A percentile compares a stretch with the other conserved stretches of the same genome.
Conservation (phyloP, 2,888 invertebrate genomes). For the Capitulum mitella region DNA sequence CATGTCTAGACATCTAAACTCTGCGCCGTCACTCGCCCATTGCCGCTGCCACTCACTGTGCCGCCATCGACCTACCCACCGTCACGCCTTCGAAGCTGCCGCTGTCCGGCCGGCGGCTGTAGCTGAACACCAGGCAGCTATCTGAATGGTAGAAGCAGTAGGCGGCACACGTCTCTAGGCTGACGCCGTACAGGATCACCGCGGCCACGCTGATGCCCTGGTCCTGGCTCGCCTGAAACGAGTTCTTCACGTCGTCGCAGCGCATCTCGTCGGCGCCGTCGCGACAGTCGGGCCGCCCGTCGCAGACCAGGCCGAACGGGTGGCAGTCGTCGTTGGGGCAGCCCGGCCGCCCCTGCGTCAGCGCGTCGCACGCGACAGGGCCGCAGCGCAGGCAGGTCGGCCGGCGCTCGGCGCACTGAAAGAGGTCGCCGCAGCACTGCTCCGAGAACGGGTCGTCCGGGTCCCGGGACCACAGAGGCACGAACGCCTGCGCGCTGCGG, state of each 20-base stretch:
- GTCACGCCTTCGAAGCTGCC: not conserved
- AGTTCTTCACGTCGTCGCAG: not conserved
- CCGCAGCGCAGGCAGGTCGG: not conserved
- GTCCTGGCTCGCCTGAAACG: not conserved
- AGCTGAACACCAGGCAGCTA: not conserved
- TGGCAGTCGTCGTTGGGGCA: not conserved
- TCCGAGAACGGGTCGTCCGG: not conserved
- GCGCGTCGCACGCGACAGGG: not conserved
- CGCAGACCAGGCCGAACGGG: not conserved
- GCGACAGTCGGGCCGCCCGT: not conserved
- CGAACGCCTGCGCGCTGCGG: no score
- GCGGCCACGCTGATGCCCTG: not conserved
- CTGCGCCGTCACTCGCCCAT: no score
- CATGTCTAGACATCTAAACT: no score
- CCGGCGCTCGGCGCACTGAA: not conserved
- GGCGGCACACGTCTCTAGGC: constrained; percentile 7
- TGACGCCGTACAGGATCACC: not conserved
- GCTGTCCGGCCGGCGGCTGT: not conserved
- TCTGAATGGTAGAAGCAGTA: constrained; percentile 1
- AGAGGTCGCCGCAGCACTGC: constrained; percentile 4
- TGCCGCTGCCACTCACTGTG: no score
- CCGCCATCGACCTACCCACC: no score
- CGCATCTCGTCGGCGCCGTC: not conserved
- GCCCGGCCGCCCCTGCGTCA: not conserved
- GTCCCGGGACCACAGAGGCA: not conserved